A percentile compares a stretch with the other conserved stretches of the same genome.
These are phyloP conservation scores for Exocentrus adspersus DNA, from an alignment of 2,888 invertebrate genomes.

Conservation along the genomic window DNA sequence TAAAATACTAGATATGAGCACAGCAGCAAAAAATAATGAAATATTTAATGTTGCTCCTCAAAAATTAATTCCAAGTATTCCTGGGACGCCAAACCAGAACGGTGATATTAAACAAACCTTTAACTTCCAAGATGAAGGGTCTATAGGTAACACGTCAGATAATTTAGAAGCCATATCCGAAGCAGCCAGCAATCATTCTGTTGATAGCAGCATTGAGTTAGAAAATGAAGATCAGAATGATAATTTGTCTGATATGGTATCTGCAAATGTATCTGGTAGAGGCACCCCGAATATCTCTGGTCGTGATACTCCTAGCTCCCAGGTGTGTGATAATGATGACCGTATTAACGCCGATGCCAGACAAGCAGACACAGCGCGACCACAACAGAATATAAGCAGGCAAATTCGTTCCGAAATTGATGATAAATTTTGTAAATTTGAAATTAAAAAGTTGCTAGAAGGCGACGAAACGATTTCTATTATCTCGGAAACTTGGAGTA, in stretches of 20 bases:
- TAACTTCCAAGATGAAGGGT: conserved; percentile 92
- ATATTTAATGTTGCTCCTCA: conserved; percentile 37
- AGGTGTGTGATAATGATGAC: conserved; percentile 77
- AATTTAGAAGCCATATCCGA: conserved; percentile 95
- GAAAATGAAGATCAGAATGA: conserved; percentile 91
- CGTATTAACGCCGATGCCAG: conserved; percentile 49
- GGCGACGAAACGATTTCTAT: conserved; percentile 95
- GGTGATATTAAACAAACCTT: conserved; percentile 64
- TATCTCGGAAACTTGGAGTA: conserved; percentile 99
- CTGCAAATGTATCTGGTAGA: conserved; percentile 92
- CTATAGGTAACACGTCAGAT: conserved; percentile 90
- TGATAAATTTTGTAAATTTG: conserved; percentile 98
- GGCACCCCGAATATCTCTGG: conserved; percentile 97
- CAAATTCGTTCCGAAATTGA: conserved; percentile 95
- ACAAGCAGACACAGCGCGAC: conserved; percentile 61
- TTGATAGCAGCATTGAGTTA: conserved; percentile 88
- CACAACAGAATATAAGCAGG: conserved; percentile 67
- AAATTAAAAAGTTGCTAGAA: conserved; percentile 82
- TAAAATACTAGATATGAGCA: conserved; percentile 67
- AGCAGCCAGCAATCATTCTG: conserved; percentile 95
- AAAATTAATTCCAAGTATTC: conserved; percentile 34
- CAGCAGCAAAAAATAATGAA: conserved; percentile 53
- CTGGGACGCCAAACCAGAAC: conserved; percentile 37
- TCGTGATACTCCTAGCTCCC: conserved; percentile 95
- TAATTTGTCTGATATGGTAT: conserved; percentile 97